Conservation (phyloP, 1,140 invertebrate genomes). For the Trachymyrmex cornetzi region DNA sequence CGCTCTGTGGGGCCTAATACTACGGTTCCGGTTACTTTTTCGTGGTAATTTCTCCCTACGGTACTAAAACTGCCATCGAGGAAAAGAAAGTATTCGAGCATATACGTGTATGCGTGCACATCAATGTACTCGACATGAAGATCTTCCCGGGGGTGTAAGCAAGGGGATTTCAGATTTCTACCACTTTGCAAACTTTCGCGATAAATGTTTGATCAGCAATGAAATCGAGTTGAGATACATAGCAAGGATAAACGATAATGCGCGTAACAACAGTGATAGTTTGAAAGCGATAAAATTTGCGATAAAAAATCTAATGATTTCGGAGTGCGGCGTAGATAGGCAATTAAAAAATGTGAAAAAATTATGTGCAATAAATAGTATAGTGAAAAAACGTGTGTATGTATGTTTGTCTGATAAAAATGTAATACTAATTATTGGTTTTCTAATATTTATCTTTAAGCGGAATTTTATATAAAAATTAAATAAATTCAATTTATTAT, state of each 20-base stretch:
- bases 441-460: neutral
- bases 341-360: neutral
- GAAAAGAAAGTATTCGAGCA: constrained; percentile 64
- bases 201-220: constrained; percentile 65
- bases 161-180: constrained; percentile 51
- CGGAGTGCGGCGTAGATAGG: neutral
- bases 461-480: neutral
- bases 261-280: neutral
- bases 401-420: neutral
- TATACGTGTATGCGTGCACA: constrained; percentile 18
- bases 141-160: constrained; percentile 43
- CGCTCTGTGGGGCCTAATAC: neutral
- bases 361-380: neutral
- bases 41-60: constrained; percentile 64
- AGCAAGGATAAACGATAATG: constrained; percentile 10
- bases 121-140: constrained; percentile 24
- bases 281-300: constrained; percentile 17
- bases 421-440: neutral
- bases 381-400: neutral
- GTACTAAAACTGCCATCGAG: constrained; percentile 72
- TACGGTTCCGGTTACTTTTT: constrained; percentile 32
- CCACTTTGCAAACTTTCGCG: constrained; percentile 53
- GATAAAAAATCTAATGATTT: constrained; percentile 31
- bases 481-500: neutral
- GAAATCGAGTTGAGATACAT: constrained; percentile 35